Evolutionary conservation across 2,113 vertebrate species (phyloP).

Genomic region (Phrynocephalus versicolor): DNA sequence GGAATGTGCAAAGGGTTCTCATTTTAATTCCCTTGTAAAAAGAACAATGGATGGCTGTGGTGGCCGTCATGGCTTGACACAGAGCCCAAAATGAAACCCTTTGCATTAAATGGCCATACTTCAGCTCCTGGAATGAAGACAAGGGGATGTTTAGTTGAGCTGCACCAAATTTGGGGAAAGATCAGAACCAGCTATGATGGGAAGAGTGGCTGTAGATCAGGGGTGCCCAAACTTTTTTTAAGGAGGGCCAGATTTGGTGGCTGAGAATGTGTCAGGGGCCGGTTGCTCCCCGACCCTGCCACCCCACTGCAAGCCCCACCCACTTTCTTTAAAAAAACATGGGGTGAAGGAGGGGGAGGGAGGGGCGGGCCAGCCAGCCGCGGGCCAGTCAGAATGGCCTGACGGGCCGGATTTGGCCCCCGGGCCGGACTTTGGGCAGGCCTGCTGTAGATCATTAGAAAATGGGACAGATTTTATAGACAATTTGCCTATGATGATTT

Average conservation of each 20-base stretch:
- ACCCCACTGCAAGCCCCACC: too few relatives aligned
- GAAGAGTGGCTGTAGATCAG: background rate
- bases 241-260: background rate
- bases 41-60: background rate
- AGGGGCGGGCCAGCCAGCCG: too few relatives aligned
- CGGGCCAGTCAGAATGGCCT: too few relatives aligned
- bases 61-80: background rate
- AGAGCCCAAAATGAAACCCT: background rate
- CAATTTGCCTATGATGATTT: background rate
- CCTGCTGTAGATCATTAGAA: background rate
- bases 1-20: background rate
- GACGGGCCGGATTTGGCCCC: too few relatives aligned
- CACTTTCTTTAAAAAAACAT: too few relatives aligned
- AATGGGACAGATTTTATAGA: background rate
- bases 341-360: too few relatives aligned
- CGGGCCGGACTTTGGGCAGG: too few relatives aligned
- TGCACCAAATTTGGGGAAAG: background rate
- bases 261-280: too few relatives aligned
- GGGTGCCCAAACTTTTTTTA: too few relatives aligned
- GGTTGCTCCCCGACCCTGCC: too few relatives aligned
- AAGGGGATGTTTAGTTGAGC: background rate
- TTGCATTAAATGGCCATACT: background rate
- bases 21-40: background rate
- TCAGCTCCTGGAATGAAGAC: background rate
- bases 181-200: background rate